phyloP scores from a whole-genome alignment of 2,888 invertebrate genomes.

The Geotrupes spiniger region DNA sequence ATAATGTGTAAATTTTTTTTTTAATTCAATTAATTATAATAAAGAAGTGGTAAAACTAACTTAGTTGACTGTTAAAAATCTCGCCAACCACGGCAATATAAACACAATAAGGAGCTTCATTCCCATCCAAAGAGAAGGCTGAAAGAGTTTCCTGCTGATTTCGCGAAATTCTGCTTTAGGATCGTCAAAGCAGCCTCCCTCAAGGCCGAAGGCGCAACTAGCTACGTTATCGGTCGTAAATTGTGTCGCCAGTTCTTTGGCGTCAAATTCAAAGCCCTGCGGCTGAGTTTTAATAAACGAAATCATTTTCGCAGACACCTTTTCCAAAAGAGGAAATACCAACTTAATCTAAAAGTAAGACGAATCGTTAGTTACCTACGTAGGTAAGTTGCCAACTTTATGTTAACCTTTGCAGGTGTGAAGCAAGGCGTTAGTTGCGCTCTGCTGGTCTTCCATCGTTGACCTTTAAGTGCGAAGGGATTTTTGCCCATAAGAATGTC shows the following conservation, averaged over 20 bases:
- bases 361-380: not conserved
- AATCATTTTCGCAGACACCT: constrained; percentile 48
- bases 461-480: constrained; percentile 51
- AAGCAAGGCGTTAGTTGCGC: constrained; percentile 53
- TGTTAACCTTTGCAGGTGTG: constrained; percentile 52
- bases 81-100: constrained; percentile 32
- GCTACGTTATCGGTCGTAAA: constrained; percentile 50
- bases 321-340: constrained; percentile 51
- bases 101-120: constrained; percentile 30
- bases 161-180: constrained; percentile 33
- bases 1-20: no score
- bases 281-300: constrained; percentile 41
- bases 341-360: constrained; percentile 45
- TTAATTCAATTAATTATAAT: no score
- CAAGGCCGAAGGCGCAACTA: no score
- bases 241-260: constrained; percentile 46
- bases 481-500: constrained; percentile 53
- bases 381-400: constrained; percentile 19
- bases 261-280: constrained; percentile 47
- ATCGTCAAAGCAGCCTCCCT: constrained; percentile 44
- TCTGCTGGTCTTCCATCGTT: constrained; percentile 53
- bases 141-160: constrained; percentile 39
- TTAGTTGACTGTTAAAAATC: not conserved
- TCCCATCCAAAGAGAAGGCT: constrained; percentile 30
- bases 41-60: not conserved